A percentile compares a stretch with the other conserved stretches of the same genome.
phyloP scores from a whole-genome alignment of 1,140 invertebrate species.

The Augochlora pura region DNA sequence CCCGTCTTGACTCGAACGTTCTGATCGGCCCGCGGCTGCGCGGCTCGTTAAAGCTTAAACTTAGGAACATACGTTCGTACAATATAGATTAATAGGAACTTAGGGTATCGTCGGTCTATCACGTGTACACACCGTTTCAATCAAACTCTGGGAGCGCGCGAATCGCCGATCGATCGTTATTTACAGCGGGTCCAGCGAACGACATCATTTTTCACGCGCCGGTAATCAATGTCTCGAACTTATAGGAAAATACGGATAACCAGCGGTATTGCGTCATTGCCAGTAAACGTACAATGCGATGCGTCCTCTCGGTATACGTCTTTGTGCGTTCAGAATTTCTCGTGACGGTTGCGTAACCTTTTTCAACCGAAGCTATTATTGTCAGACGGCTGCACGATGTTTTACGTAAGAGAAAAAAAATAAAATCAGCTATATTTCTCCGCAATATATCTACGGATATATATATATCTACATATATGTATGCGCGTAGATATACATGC shows the following conservation, averaged over 20 bases:
- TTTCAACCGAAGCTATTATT: constrained; percentile 48
- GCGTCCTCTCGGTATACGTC: neutral
- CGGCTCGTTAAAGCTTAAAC: constrained; percentile 58
- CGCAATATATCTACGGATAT: neutral
- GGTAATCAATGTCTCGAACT: neutral
- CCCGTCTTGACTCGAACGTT: constrained; percentile 26
- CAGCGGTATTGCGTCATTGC: neutral
- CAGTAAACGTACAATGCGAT: neutral
- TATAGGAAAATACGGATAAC: constrained; percentile 26
- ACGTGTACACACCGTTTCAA: neutral
- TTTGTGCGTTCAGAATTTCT: constrained; percentile 37
- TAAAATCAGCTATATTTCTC: neutral
- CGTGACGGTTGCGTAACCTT: constrained; percentile 42
- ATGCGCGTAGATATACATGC: neutral
- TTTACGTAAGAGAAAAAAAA: constrained; percentile 30
- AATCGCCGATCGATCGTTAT: constrained; percentile 1
- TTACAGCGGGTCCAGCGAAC: neutral
- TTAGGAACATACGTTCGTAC: constrained; percentile 57
- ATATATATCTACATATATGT: neutral
- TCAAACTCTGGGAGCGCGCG: neutral
- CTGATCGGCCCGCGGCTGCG: constrained; percentile 24
- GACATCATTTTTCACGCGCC: neutral
- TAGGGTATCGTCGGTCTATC: constrained; percentile 36
- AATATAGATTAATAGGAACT: constrained; percentile 61
- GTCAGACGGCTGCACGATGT: constrained; percentile 30